Conservation (phyloP, 1,140 invertebrate genomes). For the Rhizoglyphus robini region DNA sequence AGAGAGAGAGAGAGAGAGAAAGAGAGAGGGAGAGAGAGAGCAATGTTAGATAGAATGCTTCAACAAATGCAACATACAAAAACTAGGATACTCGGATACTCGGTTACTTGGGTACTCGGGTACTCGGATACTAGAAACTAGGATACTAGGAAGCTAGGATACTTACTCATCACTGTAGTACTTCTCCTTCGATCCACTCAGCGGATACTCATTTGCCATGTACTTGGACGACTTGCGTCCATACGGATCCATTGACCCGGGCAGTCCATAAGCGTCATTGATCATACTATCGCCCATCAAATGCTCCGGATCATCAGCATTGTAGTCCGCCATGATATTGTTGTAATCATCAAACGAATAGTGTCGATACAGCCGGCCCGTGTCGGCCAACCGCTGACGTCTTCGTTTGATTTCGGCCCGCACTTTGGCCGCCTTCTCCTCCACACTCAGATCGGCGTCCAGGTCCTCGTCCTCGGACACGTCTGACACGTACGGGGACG, state of each 20-base stretch:
- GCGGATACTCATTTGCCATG: not conserved
- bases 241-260: not conserved
- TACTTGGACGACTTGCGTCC: slow-evolving; percentile 24
- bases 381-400: slow-evolving; percentile 47
- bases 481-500: slow-evolving; percentile 37
- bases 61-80: not conserved
- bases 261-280: not conserved
- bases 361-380: slow-evolving; percentile 28
- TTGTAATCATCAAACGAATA: slow-evolving; percentile 16
- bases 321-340: not conserved
- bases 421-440: slow-evolving; percentile 47
- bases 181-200: not conserved
- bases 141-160: too few relatives aligned
- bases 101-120: too few relatives aligned
- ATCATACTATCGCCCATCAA: too few relatives aligned
- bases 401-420: slow-evolving; percentile 49
- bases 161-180: slow-evolving; percentile 15
- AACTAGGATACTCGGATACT: too few relatives aligned
- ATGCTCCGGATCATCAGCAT: not conserved
- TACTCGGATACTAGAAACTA: too few relatives aligned
- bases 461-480: slow-evolving; percentile 12
- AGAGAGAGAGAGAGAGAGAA: not conserved
- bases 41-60: too few relatives aligned
- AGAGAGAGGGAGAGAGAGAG: not conserved
- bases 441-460: slow-evolving; percentile 36